Percentiles rank a stretch among this genome's conserved stretches.
These are phyloP conservation scores for Pseudochromis fuscus DNA, from an alignment of 2,797 vertebrate species.

Conservation along the genomic window DNA sequence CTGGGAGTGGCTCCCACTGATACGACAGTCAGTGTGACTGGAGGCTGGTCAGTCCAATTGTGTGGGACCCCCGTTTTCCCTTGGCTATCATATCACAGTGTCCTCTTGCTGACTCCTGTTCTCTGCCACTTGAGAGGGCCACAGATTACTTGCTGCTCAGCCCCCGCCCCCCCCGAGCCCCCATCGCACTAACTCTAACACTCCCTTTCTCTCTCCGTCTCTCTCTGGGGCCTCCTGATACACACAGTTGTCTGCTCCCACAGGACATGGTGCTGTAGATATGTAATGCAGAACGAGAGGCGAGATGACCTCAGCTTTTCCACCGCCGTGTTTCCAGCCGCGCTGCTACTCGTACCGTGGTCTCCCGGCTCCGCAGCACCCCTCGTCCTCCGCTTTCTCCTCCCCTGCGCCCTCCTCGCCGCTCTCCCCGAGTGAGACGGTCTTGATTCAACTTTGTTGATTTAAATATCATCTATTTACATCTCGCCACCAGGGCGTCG, in stretches of 20 bases:
- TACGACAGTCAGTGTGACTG: constrained; percentile 61
- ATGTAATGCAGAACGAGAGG: constrained; percentile 71
- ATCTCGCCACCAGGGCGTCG: constrained; percentile 64
- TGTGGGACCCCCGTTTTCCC: constrained; percentile 62
- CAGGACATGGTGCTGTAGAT: constrained; percentile 71
- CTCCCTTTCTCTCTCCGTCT: constrained; percentile 45
- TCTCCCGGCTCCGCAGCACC: constrained; percentile 54
- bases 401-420: constrained; percentile 37
- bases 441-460: constrained; percentile 71
- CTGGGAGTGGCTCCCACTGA: constrained; percentile 72
- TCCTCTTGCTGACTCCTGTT: constrained; percentile 81
- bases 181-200: constrained; percentile 62
- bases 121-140: constrained; percentile 78
- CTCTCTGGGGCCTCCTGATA: constrained; percentile 69
- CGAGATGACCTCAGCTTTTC: constrained; percentile 80
- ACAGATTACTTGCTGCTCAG: constrained; percentile 70
- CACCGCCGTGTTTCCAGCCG: constrained; percentile 58
- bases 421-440: constrained; percentile 55
- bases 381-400: constrained; percentile 47
- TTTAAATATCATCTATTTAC: constrained; percentile 77
- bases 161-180: constrained; percentile 61
- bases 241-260: constrained; percentile 70
- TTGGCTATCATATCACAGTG: constrained; percentile 79
- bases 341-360: constrained; percentile 50
- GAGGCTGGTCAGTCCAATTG: constrained; percentile 62